Percentiles rank a stretch among this genome's conserved stretches.
These are phyloP conservation scores for Procambarus virginalis DNA, from an alignment of 1,140 invertebrate species.

Conservation along the genomic window DNA sequence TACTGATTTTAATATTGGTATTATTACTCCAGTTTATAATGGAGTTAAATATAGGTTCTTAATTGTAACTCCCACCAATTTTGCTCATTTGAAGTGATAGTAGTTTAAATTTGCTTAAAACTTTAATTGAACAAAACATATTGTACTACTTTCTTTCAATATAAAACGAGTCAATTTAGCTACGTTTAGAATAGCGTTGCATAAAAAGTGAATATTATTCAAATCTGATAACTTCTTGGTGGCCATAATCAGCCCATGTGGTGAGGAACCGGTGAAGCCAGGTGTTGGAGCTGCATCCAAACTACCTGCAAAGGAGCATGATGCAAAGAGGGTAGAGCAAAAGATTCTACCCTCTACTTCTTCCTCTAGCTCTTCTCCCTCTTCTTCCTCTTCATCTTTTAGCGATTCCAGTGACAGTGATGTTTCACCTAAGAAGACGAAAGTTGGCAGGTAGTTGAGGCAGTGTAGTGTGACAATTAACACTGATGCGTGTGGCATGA, in stretches of 20 bases:
- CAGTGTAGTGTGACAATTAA: not conserved
- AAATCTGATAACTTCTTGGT: constrained; percentile 9
- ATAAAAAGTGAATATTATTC: not conserved
- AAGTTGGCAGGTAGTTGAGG: constrained; percentile 48
- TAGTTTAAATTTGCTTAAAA: too few species aligned
- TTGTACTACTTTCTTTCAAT: too few species aligned
- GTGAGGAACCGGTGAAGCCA: constrained; percentile 29
- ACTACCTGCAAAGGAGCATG: constrained; percentile 4
- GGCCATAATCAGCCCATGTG: constrained; percentile 37
- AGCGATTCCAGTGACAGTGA: constrained; percentile 62
- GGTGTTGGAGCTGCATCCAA: constrained; percentile 1
- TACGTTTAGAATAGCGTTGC: not conserved
- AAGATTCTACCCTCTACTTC: constrained; percentile 53
- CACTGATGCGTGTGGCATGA: not conserved
- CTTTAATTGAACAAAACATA: too few species aligned
- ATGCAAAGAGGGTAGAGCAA: constrained; percentile 41
- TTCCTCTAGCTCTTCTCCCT: constrained; percentile 43
- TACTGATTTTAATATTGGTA: too few species aligned
- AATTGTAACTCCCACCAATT: too few species aligned
- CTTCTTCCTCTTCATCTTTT: constrained; percentile 49
- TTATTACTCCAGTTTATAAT: too few species aligned
- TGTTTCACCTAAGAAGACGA: constrained; percentile 50
- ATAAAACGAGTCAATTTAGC: not conserved
- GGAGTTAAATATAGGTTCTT: too few species aligned
- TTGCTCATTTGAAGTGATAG: too few species aligned